Percentiles rank a stretch among this genome's conserved stretches.
Evolutionary conservation across 1,140 invertebrate genomes (phyloP).

Genomic region (Cydia splendana): DNA sequence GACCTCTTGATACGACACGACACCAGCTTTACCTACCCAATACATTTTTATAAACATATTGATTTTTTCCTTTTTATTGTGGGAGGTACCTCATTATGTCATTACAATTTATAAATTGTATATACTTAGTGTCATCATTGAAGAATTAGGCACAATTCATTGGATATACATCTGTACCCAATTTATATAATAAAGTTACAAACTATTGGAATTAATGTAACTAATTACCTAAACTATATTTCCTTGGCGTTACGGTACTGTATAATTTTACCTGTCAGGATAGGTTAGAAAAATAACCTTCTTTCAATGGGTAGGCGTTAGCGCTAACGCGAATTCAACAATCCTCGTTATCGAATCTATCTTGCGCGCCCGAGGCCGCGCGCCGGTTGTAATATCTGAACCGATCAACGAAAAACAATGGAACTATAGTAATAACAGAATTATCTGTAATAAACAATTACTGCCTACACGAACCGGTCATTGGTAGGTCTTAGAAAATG

Average conservation of each 20-base stretch:
- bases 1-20: no score
- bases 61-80: no score
- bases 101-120: no score
- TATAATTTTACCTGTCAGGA: not conserved
- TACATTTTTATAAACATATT: no score
- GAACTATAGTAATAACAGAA: conserved; percentile 32
- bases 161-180: no score
- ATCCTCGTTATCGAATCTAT: conserved; percentile 48
- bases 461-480: conserved; percentile 31
- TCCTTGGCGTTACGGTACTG: no score
- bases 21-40: no score
- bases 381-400: conserved; percentile 24
- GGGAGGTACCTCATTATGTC: no score
- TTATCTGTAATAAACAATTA: conserved; percentile 33
- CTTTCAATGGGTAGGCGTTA: conserved; percentile 30
- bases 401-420: conserved; percentile 32
- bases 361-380: conserved; percentile 36
- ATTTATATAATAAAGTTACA: no score
- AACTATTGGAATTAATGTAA: not conserved
- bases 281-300: conserved; percentile 43
- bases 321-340: conserved; percentile 49
- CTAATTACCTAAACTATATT: no score
- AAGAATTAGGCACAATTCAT: no score
- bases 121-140: no score
- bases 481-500: conserved; percentile 18